These are phyloP conservation scores for Atherinosoma microstoma DNA, from an alignment of 2,797 vertebrate genomes.

Conservation along the genomic window DNA sequence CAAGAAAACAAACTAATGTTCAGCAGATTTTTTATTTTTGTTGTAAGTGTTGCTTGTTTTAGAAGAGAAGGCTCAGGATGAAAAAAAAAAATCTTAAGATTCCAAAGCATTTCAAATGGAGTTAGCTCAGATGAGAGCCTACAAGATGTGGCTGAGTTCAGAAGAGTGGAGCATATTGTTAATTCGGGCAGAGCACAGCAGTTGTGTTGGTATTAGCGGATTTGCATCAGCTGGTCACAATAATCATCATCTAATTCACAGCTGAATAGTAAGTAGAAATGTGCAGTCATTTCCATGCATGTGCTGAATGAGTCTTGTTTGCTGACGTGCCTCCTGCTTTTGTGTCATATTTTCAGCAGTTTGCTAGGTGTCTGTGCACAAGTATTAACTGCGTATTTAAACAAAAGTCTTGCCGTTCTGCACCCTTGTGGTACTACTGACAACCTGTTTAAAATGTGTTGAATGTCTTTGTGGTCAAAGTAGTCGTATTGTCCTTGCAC, in stretches of 20 bases:
- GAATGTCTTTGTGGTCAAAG: conserved; percentile 37
- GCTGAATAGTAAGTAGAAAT: conserved; percentile 18
- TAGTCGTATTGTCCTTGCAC: conserved; percentile 17
- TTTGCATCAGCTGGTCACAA: conserved; percentile 27
- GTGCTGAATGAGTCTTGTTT: conserved; percentile 1
- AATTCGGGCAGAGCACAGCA: conserved; percentile 14
- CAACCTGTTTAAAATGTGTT: conserved; percentile 31
- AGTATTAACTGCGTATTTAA: not conserved
- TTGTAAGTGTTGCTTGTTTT: not conserved
- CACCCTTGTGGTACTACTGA: conserved; percentile 22
- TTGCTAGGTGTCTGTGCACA: not conserved
- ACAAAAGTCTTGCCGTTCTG: conserved; percentile 8
- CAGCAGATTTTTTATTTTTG: not conserved
- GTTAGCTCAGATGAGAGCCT: not conserved
- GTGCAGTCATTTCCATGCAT: conserved; percentile 25
- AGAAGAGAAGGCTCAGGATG: not conserved
- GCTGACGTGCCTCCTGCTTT: not conserved
- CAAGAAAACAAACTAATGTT: too few species aligned
- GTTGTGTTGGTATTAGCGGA: conserved; percentile 23
- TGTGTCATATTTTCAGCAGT: not conserved
- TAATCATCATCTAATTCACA: conserved; percentile 32
- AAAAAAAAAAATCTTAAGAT: conserved; percentile 3
- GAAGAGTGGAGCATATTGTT: conserved; percentile 11
- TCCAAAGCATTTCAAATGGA: conserved; percentile 8
- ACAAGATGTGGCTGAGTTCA: conserved; percentile 12